Evolutionary conservation across 2,113 vertebrate species (phyloP), one percentile per base, ranked within the genome.

Genomic region (Eptesicus fuscus): DNA sequence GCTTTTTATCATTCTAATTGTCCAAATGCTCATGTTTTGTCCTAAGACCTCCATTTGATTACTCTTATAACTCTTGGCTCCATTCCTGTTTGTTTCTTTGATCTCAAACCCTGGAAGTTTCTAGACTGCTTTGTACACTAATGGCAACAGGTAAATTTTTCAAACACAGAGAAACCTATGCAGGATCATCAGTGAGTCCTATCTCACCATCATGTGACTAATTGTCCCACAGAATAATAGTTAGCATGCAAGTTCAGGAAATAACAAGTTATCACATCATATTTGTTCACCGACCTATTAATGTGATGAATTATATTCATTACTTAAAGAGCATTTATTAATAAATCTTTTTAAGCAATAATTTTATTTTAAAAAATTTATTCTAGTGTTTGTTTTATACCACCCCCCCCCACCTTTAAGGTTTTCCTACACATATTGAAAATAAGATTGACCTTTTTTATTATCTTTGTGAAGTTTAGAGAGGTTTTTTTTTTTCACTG

Each of bases 201-300:
- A 9, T 78, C 28, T 86, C 78, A 91, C 40, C 25, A 85, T 76
- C 96, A 91, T 14, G n/a, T 96, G 42, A 80, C 88, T 88, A 88
- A 93, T 25, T 88, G 40, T n/a, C n/a, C 92, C 44, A 82, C 14
- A 73, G 17, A 95, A 94, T 83, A 32, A 47, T 77, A 23, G 7
- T 88, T 91, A 83, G 2, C 47, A 70, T 53, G 16, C 30, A 93
- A 61, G 25, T 73, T 61, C 53, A 73, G 77, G 47, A 96, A 96
- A 93, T 78, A 86, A 88, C 40, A 96, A 84, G 25, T 30, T 18
- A 90, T 94, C 70, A 71, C 73, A 88, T 65, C 67, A n/a, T 74
- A 90, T 13, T 91, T 83, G 47, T 86, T 94, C 67, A 80, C 3
- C 73, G 82, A 85, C 13, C 40, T 94, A 93, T 83, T 96, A 93